Percentiles rank a stretch among this genome's conserved stretches.
Conservation (phyloP, 2,113 vertebrate species). For the Cryptomyrus ogoouensis region DNA sequence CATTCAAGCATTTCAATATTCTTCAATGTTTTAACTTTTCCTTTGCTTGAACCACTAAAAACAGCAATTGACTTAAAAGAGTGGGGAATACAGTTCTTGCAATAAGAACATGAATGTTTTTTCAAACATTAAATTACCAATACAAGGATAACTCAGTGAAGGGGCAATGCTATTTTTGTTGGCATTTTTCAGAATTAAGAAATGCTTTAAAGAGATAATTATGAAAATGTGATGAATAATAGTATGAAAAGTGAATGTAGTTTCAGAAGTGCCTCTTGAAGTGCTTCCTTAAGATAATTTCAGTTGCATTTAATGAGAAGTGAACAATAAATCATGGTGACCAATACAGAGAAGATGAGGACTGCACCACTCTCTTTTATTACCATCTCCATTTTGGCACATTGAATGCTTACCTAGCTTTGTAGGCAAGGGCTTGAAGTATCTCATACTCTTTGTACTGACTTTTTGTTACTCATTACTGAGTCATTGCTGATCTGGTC, state of each 20-base stretch:
- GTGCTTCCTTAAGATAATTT: not conserved
- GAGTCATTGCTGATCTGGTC: not conserved
- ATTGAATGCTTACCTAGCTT: not conserved
- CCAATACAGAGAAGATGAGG: not conserved
- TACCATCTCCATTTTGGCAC: not conserved
- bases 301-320: not conserved
- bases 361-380: not conserved
- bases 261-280: not conserved
- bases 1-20: not conserved
- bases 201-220: not conserved
- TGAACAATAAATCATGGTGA: not conserved
- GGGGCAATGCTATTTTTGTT: not conserved
- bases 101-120: not conserved
- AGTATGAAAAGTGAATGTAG: not conserved
- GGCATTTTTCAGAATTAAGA: not conserved
- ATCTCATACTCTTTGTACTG: not conserved
- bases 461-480: not conserved
- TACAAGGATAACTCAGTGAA: not conserved
- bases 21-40: not conserved
- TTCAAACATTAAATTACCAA: not conserved
- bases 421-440: not conserved
- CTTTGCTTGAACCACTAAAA: not conserved
- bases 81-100: not conserved
- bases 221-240: not conserved
- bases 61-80: not conserved